phyloP scores from a whole-genome alignment of 2,888 invertebrate genomes.

The Deilephila porcellus region DNA sequence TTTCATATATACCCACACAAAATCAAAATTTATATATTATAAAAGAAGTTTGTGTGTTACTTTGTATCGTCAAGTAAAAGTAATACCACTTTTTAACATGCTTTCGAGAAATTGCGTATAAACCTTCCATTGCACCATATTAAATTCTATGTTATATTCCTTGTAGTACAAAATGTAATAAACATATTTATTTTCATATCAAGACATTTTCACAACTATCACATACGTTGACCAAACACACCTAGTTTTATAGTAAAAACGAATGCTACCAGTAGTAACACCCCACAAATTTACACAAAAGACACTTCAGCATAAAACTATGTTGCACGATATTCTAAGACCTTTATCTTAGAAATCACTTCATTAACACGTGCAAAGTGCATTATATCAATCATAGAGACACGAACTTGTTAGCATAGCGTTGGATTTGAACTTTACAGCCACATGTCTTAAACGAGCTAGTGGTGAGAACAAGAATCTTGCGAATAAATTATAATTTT shows the following conservation, averaged over 20 bases:
- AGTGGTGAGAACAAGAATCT: neutral
- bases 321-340: neutral
- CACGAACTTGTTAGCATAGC: neutral
- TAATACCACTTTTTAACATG: too few species aligned
- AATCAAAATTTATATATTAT: too few species aligned
- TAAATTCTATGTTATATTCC: too few species aligned
- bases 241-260: too few species aligned
- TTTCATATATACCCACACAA: neutral
- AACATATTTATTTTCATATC: too few species aligned
- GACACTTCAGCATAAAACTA: neutral
- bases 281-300: too few species aligned
- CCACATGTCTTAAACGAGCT: neutral
- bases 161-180: too few species aligned
- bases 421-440: slow-evolving; percentile 12
- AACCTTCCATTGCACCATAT: too few species aligned
- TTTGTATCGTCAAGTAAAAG: neutral
- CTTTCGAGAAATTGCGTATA: too few species aligned
- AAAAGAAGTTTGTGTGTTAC: neutral
- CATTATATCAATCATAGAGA: neutral
- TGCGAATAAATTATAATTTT: neutral
- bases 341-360: neutral
- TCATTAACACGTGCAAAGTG: neutral
- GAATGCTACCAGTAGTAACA: too few species aligned
- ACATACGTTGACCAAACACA: too few species aligned
- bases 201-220: too few species aligned